Evolutionary conservation across 1,140 invertebrate genomes (phyloP).

Genomic region (Oncopeltus fasciatus): DNA sequence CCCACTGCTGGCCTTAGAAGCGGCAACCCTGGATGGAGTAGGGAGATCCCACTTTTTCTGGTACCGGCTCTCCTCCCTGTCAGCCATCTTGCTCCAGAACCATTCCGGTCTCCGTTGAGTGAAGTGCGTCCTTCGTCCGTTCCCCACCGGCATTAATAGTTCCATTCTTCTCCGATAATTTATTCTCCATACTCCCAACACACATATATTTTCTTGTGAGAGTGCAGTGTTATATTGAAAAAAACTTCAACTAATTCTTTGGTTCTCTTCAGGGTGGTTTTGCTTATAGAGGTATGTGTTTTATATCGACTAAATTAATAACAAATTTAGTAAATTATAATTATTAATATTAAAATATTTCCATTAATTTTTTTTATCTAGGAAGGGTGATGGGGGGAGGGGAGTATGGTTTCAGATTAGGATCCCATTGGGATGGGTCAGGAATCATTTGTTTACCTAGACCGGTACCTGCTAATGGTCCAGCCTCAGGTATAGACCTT

Average conservation of each 20-base stretch:
- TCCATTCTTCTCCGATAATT: background rate
- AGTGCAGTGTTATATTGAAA: background rate
- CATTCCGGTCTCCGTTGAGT: background rate
- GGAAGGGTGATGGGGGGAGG: background rate
- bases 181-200: too few species aligned
- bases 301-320: too few species aligned
- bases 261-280: too few species aligned
- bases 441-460: constrained; percentile 14
- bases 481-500: constrained; percentile 9
- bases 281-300: too few species aligned
- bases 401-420: constrained; percentile 17
- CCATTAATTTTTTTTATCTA: too few species aligned
- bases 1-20: constrained; percentile 5
- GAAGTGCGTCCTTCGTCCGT: constrained; percentile 1
- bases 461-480: constrained; percentile 11
- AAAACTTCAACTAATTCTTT: too few species aligned
- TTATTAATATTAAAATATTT: too few species aligned
- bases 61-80: too few species aligned
- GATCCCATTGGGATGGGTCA: background rate
- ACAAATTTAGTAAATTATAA: too few species aligned
- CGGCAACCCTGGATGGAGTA: constrained; percentile 11
- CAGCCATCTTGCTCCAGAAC: constrained; percentile 18
- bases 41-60: constrained; percentile 15
- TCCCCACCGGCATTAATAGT: background rate
- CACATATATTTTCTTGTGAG: background rate